Evolutionary conservation across 1,140 invertebrate genomes (phyloP).

Genomic region (Heliothis virescens): DNA sequence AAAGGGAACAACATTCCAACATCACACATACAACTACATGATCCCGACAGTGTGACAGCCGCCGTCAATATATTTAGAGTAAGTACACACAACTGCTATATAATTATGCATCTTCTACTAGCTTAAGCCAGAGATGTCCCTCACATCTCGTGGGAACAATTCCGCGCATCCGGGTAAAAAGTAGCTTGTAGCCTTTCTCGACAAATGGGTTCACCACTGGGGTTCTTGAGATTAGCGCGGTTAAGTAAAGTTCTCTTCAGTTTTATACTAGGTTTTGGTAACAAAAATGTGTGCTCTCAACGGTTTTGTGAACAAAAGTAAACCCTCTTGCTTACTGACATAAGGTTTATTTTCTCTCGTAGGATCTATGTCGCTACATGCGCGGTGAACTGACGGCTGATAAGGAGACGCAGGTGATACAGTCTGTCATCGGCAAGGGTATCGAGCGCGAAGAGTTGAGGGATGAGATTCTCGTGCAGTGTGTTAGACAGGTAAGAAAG

Average conservation of each 20-base stretch:
- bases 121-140: too few species aligned
- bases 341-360: constrained; percentile 62
- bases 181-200: too few species aligned
- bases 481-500: constrained; percentile 89
- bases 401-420: constrained; percentile 93
- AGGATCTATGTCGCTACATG: constrained; percentile 96
- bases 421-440: constrained; percentile 94
- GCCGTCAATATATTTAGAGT: constrained; percentile 97
- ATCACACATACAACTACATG: constrained; percentile 97
- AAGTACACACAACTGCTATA: too few species aligned
- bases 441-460: constrained; percentile 95
- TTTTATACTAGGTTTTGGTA: too few species aligned
- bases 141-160: too few species aligned
- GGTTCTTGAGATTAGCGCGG: too few species aligned
- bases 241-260: too few species aligned
- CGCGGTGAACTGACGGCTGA: constrained; percentile 94
- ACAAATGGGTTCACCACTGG: too few species aligned
- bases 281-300: too few species aligned
- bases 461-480: constrained; percentile 96
- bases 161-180: too few species aligned
- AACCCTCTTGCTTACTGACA: neutral
- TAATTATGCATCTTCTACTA: too few species aligned
- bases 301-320: too few species aligned
- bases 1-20: constrained; percentile 96
- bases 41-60: constrained; percentile 96